Conservation (phyloP, 2,888 invertebrate genomes). For the Masnerella sp. region DNA sequence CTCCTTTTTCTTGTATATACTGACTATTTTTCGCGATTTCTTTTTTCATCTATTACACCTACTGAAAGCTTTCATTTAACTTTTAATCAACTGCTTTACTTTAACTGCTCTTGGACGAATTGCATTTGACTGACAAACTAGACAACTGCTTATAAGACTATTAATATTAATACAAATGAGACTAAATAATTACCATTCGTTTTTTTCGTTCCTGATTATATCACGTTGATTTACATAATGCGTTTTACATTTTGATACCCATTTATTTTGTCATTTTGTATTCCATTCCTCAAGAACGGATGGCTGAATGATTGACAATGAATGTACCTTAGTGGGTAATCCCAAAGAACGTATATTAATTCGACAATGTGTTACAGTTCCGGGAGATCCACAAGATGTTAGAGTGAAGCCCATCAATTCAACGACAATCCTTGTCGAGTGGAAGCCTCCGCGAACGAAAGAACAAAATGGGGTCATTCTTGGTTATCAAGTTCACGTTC, state of each 20-base stretch:
- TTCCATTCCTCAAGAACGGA: slow-evolving; percentile 54
- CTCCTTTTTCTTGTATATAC: slow-evolving; percentile 51
- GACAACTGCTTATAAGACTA: not conserved
- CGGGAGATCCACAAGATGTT: slow-evolving; percentile 97
- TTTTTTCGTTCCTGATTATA: slow-evolving; percentile 6
- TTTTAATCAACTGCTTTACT: slow-evolving; percentile 10
- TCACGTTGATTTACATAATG: slow-evolving; percentile 12
- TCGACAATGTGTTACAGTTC: slow-evolving; percentile 85
- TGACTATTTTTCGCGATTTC: slow-evolving; percentile 42
- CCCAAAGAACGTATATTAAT: slow-evolving; percentile 65
- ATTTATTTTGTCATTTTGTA: slow-evolving; percentile 47
- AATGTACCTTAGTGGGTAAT: slow-evolving; percentile 44
- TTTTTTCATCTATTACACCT: too few relatives aligned
- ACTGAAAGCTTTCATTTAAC: slow-evolving; percentile 17
- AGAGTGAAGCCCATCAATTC: slow-evolving; percentile 94
- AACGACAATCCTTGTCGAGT: slow-evolving; percentile 95
- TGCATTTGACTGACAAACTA: slow-evolving; percentile 5
- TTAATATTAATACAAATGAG: too few relatives aligned
- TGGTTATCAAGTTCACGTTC: slow-evolving; percentile 97
- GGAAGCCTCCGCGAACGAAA: slow-evolving; percentile 95
- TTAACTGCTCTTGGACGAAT: slow-evolving; percentile 6
- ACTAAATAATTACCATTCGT: too few relatives aligned
- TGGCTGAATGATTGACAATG: slow-evolving; percentile 62
- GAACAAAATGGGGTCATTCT: slow-evolving; percentile 97
- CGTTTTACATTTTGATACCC: slow-evolving; percentile 51